Evolutionary conservation across 2,113 vertebrate genomes (phyloP).

Genomic region (Capreolus pygargus): DNA sequence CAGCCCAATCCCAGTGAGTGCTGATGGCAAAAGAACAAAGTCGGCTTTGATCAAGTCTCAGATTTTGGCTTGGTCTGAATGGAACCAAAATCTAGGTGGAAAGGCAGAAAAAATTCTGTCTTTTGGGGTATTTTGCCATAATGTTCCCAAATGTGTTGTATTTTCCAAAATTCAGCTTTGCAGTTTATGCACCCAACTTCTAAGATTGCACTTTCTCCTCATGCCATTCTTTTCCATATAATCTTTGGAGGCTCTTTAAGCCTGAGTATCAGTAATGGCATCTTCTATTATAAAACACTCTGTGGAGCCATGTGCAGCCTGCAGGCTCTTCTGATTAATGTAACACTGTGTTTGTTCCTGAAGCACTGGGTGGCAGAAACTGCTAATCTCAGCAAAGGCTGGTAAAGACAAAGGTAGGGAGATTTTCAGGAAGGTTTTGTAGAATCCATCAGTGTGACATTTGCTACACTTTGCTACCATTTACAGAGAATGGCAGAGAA

Average conservation of each 20-base stretch:
- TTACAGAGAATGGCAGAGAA: background rate
- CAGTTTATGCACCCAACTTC: background rate
- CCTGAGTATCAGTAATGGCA: background rate
- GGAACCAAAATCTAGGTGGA: background rate
- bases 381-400: background rate
- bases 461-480: background rate
- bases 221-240: background rate
- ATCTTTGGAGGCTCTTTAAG: background rate
- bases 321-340: background rate
- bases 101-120: background rate
- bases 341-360: background rate
- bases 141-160: background rate
- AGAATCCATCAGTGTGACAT: background rate
- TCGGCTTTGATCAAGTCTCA: background rate
- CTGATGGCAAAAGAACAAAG: background rate
- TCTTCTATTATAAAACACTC: background rate
- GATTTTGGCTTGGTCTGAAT: background rate
- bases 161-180: background rate
- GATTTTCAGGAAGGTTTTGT: background rate
- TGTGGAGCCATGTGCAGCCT: background rate
- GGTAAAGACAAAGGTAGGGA: background rate
- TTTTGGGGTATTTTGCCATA: background rate
- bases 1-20: accelerated
- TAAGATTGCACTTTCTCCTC: background rate
- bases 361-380: background rate